Evolutionary conservation across 1,140 invertebrate species (phyloP).

Genomic region (Hycleus phaleratus): DNA sequence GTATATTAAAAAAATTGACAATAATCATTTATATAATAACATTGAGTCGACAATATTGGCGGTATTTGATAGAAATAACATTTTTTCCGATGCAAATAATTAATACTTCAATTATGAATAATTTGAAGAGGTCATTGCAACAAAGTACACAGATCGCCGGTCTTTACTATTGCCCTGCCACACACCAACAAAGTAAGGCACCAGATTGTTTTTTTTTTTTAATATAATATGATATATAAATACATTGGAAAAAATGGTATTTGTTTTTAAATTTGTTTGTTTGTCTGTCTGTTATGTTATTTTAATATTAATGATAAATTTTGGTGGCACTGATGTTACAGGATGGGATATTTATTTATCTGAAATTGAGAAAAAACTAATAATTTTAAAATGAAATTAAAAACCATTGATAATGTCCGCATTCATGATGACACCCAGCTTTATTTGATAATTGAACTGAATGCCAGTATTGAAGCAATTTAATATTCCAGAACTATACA

Average conservation of each 20-base stretch:
- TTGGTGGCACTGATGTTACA: slow-evolving; percentile 36
- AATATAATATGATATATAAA: slow-evolving; percentile 27
- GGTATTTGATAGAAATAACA: slow-evolving; percentile 35
- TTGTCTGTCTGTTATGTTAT: background rate
- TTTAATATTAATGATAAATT: slow-evolving; percentile 14
- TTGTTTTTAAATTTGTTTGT: slow-evolving; percentile 7
- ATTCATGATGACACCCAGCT: slow-evolving; percentile 13
- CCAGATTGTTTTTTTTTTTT: slow-evolving; percentile 27
- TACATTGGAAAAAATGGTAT: slow-evolving; percentile 40
- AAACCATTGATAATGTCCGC: slow-evolving; percentile 9
- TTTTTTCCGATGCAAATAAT: slow-evolving; percentile 36
- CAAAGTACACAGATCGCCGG: slow-evolving; percentile 18
- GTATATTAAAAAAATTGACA: slow-evolving; percentile 41
- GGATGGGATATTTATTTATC: slow-evolving; percentile 11
- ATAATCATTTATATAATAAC: slow-evolving; percentile 37
- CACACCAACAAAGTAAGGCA: slow-evolving; percentile 37
- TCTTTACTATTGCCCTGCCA: slow-evolving; percentile 20
- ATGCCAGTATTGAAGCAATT: slow-evolving; percentile 17
- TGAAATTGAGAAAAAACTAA: slow-evolving; percentile 18
- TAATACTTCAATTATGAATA: slow-evolving; percentile 21
- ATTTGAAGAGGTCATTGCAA: slow-evolving; percentile 27
- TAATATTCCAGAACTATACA: background rate
- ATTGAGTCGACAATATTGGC: slow-evolving; percentile 33
- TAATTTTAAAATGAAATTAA: background rate
- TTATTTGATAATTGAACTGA: background rate